Evolutionary conservation across 2,888 invertebrate genomes (phyloP).

Genomic region (Drosophila atripex): DNA sequence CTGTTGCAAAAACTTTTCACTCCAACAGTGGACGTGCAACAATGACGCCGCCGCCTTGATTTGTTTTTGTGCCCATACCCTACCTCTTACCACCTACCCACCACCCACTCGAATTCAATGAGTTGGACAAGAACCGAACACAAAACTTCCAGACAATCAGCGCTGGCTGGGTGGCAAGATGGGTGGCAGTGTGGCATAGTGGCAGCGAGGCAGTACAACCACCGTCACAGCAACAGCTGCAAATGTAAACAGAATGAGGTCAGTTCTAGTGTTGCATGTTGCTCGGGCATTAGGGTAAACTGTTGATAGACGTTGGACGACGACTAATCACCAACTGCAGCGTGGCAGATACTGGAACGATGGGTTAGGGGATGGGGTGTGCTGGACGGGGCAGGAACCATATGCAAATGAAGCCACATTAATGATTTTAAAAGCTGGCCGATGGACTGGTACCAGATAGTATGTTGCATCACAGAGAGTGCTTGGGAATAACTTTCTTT

Average conservation of each 20-base stretch:
- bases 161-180: slow-evolving; percentile 8
- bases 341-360: slow-evolving; percentile 3
- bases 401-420: slow-evolving; percentile 71
- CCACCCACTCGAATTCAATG: slow-evolving; percentile 32
- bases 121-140: slow-evolving; percentile 11
- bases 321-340: slow-evolving; percentile 69
- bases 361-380: slow-evolving; percentile 6
- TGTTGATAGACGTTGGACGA: slow-evolving; percentile 70
- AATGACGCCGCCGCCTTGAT: slow-evolving; percentile 31
- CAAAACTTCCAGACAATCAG: slow-evolving; percentile 62
- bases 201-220: background rate
- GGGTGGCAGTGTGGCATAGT: background rate
- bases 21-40: slow-evolving; percentile 37
- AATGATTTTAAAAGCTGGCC: slow-evolving; percentile 59
- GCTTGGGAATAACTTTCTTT: background rate
- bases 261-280: slow-evolving; percentile 71
- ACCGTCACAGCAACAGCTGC: slow-evolving; percentile 60
- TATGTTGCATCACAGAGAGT: background rate
- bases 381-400: slow-evolving; percentile 28
- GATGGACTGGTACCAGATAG: slow-evolving; percentile 9
- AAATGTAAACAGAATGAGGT: slow-evolving; percentile 71
- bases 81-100: no score
- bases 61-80: slow-evolving; percentile 19
- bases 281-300: slow-evolving; percentile 68
- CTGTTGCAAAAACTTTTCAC: slow-evolving; percentile 44